Conservation (phyloP, 2,113 vertebrate genomes). For the Cariama cristata region DNA sequence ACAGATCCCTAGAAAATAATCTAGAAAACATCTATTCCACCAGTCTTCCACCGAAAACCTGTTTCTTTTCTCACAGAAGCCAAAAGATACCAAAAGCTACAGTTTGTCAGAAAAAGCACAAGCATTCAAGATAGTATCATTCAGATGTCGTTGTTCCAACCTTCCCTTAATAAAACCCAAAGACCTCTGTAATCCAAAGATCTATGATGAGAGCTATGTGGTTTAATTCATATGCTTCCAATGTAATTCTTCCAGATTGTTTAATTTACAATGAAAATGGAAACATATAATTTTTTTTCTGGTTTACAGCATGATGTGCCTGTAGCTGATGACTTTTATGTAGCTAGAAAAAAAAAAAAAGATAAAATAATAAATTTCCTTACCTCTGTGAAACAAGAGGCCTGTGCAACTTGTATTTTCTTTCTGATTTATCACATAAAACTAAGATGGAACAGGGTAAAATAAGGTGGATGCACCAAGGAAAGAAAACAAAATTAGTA, state of each 20-base stretch:
- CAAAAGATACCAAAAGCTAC: background rate
- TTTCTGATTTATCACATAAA: background rate
- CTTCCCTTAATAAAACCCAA: background rate
- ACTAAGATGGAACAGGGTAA: background rate
- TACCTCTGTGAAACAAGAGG: background rate
- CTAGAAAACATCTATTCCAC: background rate
- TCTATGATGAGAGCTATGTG: background rate
- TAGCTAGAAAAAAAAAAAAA: background rate
- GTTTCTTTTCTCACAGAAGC: background rate
- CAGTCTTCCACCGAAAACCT: background rate
- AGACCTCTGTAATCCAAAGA: background rate
- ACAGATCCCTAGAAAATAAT: background rate
- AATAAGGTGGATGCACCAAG: background rate
- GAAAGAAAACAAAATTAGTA: background rate
- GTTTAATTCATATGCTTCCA: background rate
- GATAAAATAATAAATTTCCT: background rate
- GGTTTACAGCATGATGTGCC: background rate
- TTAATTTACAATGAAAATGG: background rate
- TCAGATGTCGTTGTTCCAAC: background rate
- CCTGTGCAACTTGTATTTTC: background rate
- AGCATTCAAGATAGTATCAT: background rate
- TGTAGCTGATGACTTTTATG: background rate
- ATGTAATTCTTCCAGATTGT: background rate
- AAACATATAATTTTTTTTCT: slow-evolving; percentile 39
- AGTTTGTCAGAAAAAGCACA: background rate